Base-by-base conservation (phyloP, 2,797 vertebrate species). In the Lepilemur septentrionalis region DNA sequence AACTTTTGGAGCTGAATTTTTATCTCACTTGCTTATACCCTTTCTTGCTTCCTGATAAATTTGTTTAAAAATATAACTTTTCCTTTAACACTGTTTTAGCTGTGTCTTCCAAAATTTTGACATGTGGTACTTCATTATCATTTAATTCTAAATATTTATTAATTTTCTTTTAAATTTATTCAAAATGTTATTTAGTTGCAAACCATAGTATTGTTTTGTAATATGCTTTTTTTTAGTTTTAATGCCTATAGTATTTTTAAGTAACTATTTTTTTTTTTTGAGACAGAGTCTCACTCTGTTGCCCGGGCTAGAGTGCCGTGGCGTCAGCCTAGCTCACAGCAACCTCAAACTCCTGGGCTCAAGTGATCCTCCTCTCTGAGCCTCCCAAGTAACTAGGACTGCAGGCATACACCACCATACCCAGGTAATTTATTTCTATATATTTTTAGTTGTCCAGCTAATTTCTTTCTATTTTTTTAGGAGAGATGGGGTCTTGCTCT, bases 231-330 rank as follows among this genome's bases (percentile, higher is more conserved):
- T 59, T 83, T 79, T 69, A 7, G 30, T 67, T 84, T 72, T 23
- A 57, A 65, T 73, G 63, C 11, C 30, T 72, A n/a, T 14, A 79
- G 20, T 84, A 75, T 75, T 93, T 96, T 91, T 11, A 93, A 95
- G 73, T n/a, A 81, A 80, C 15, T 78, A 79, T 61, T 70, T 67
- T 63, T 59, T 63, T 61, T 50, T 50, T 50, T 50, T 50, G 1
- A 50, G 46, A 48, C 46, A 48, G 46, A 48, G 10, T 48, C 46
- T 48, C 46, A 48, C 12, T 48, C 11, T 48, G 46, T 48, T 48
- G 46, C 46, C 46, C 12, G 0, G 46, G 46, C 46, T 13, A 48
- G 46, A 48, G 46, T 48, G 46, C 2, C 12, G 0, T 48, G 46
- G 46, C 2, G 46, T 48, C 12, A 14, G 46, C 46, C 12, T 48